Conservation (phyloP, 2,113 vertebrate species). For the Calyptomena viridis region DNA sequence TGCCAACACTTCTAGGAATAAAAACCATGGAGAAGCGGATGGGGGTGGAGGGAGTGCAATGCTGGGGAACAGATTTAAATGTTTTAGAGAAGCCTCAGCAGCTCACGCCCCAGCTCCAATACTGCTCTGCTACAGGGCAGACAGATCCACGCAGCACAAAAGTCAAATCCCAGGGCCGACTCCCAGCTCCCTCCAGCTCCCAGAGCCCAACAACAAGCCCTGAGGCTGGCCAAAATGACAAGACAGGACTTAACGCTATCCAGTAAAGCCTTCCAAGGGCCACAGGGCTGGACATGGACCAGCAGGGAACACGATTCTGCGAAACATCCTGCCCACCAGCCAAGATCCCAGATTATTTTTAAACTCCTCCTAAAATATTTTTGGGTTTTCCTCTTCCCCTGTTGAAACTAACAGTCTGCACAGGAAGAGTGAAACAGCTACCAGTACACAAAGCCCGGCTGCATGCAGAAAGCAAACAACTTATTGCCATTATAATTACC, state of each 20-base stretch:
- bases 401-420: slow-evolving; percentile 28
- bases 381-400: slow-evolving; percentile 58
- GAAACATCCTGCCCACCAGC: slow-evolving; percentile 33
- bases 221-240: background rate
- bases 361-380: slow-evolving; percentile 54
- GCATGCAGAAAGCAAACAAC: slow-evolving; percentile 2
- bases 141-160: background rate
- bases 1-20: slow-evolving; percentile 30
- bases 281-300: background rate
- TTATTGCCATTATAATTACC: slow-evolving; percentile 11
- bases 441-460: background rate
- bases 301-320: background rate
- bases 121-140: background rate
- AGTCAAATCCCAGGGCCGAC: background rate
- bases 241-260: background rate
- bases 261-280: background rate
- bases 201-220: background rate
- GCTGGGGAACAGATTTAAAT: background rate
- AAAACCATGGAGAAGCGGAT: background rate
- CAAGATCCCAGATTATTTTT: slow-evolving; percentile 32
- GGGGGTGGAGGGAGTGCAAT: background rate
- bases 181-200: background rate
- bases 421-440: slow-evolving; percentile 21
- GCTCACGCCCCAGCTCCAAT: accelerated
- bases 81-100: background rate